Evolutionary conservation across 1,140 invertebrate genomes (phyloP).

Genomic region (Drosophila miranda): DNA sequence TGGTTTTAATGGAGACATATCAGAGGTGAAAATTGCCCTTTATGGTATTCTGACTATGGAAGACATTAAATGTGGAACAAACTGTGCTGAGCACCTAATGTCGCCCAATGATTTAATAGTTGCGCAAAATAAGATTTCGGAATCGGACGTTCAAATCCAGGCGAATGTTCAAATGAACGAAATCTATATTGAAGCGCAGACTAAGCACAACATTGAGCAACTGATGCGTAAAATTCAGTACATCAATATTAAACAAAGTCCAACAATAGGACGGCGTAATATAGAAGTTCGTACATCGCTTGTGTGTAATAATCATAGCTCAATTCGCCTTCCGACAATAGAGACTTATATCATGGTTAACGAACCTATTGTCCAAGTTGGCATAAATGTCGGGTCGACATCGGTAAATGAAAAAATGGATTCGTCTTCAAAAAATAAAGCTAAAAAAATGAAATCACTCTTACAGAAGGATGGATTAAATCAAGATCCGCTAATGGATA

Average conservation of each 20-base stretch:
- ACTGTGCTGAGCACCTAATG: constrained; percentile 78
- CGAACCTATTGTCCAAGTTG: constrained; percentile 34
- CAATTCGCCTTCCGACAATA: constrained; percentile 70
- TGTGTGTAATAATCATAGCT: constrained; percentile 83
- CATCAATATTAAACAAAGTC: constrained; percentile 93
- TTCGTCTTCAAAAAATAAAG: constrained; percentile 14
- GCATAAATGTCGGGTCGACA: constrained; percentile 19
- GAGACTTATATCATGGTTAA: constrained; percentile 82
- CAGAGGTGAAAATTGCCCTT: constrained; percentile 70
- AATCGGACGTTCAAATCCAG: constrained; percentile 52
- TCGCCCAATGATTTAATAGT: constrained; percentile 34
- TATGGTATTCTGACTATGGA: constrained; percentile 52
- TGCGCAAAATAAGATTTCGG: constrained; percentile 3
- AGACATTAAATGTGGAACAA: constrained; percentile 76
- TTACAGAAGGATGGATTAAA: constrained; percentile 15
- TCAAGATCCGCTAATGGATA: constrained; percentile 23
- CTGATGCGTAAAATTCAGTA: constrained; percentile 94
- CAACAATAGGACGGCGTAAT: constrained; percentile 95
- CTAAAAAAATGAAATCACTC: constrained; percentile 12
- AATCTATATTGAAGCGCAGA: constrained; percentile 94
- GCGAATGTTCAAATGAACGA: constrained; percentile 89
- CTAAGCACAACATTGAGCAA: constrained; percentile 93
- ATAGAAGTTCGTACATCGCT: constrained; percentile 92
- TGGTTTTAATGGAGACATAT: constrained; percentile 80
- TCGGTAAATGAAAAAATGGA: constrained; percentile 9